Evolutionary conservation across 2,113 vertebrate species (phyloP).

Genomic region (Psettodes erumei): DNA sequence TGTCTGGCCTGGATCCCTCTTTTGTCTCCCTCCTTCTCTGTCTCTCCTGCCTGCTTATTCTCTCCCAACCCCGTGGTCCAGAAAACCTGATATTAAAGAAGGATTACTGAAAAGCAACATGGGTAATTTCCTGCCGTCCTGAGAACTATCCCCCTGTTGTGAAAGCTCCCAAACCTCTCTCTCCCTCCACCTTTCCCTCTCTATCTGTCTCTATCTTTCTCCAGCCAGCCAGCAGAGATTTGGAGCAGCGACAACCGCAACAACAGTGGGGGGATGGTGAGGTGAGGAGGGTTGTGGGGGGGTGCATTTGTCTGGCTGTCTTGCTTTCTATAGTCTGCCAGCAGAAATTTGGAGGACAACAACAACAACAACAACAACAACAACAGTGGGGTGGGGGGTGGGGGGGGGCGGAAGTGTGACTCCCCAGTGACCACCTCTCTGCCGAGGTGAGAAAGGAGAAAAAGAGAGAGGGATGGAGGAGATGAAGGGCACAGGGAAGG

Average conservation of each 20-base stretch:
- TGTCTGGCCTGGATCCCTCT: slow-evolving; percentile 70
- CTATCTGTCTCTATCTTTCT: slow-evolving; percentile 15
- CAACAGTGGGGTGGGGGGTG: slow-evolving; percentile 38
- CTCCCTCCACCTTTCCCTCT: slow-evolving; percentile 15
- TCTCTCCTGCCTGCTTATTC: slow-evolving; percentile 31
- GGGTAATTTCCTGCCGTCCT: slow-evolving; percentile 72
- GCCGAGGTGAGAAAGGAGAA: slow-evolving; percentile 25
- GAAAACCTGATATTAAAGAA: slow-evolving; percentile 81
- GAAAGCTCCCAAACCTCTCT: slow-evolving; percentile 38
- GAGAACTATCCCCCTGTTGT: slow-evolving; percentile 52
- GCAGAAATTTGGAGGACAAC: slow-evolving; percentile 62
- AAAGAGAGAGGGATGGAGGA: slow-evolving; percentile 25
- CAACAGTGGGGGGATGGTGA: slow-evolving; percentile 44
- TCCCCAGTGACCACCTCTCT: slow-evolving; percentile 52
- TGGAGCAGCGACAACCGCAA: slow-evolving; percentile 55
- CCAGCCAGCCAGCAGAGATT: slow-evolving; percentile 37
- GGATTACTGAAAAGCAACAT: slow-evolving; percentile 75
- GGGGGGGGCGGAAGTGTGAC: slow-evolving; percentile 44
- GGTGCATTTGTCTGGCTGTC: slow-evolving; percentile 28
- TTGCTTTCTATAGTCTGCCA: slow-evolving; percentile 35
- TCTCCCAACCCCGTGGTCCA: slow-evolving; percentile 37
- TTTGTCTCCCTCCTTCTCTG: slow-evolving; percentile 53
- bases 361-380: too few relatives aligned
- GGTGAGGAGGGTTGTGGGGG: slow-evolving; percentile 8
- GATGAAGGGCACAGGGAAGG: slow-evolving; percentile 40